phyloP scores from a whole-genome alignment of 1,140 invertebrate genomes.

The Drosophila seguyi region DNA sequence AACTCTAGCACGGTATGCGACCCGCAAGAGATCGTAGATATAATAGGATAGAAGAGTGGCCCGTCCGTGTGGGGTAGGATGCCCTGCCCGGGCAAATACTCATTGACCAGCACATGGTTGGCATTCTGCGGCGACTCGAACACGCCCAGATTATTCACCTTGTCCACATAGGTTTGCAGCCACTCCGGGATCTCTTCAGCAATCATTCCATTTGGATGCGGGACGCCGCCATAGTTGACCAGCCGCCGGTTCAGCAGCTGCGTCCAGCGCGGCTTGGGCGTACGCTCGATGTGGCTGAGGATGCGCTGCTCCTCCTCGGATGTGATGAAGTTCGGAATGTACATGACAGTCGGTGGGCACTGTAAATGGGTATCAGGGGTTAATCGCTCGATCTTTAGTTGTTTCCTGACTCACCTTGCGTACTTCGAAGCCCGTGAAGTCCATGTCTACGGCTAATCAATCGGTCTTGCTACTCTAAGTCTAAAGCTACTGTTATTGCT shows the following conservation, averaged over 20 bases:
- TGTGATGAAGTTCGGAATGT: constrained; percentile 96
- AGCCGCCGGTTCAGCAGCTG: constrained; percentile 95
- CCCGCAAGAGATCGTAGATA: constrained; percentile 96
- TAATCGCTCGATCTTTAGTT: no score
- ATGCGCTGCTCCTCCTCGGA: constrained; percentile 92
- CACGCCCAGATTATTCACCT: constrained; percentile 89
- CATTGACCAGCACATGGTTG: constrained; percentile 98
- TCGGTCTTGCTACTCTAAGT: constrained; percentile 32
- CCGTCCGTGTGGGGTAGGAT: constrained; percentile 98
- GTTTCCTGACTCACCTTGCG: constrained; percentile 52
- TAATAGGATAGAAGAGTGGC: constrained; percentile 95
- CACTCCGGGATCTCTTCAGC: constrained; percentile 95
- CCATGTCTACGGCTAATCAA: constrained; percentile 64
- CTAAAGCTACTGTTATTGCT: constrained; percentile 53
- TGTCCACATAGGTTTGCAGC: constrained; percentile 91
- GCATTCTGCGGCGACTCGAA: constrained; percentile 92
- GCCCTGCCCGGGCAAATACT: constrained; percentile 96
- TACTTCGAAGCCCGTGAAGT: constrained; percentile 80
- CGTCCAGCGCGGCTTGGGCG: constrained; percentile 98
- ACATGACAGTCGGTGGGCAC: constrained; percentile 91
- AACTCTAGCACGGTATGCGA: constrained; percentile 95
- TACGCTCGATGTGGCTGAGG: constrained; percentile 90
- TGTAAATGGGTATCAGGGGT: constrained; percentile 71
- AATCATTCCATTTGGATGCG: constrained; percentile 97
- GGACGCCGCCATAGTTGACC: constrained; percentile 98